These are phyloP conservation scores for Lasioglossum zephyrum DNA, from an alignment of 2,888 invertebrate genomes.

Conservation along the genomic window DNA sequence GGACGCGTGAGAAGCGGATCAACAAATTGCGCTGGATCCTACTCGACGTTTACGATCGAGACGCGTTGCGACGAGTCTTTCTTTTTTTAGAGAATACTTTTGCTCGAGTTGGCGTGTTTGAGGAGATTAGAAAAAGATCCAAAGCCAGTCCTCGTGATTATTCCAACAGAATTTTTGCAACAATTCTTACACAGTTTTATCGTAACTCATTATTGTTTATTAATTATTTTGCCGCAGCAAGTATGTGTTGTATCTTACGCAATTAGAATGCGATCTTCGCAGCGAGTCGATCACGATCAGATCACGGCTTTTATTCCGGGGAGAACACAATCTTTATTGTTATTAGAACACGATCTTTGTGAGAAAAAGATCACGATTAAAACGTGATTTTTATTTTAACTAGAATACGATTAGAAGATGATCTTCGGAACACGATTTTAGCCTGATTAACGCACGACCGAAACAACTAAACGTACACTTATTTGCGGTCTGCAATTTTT, in stretches of 20 bases:
- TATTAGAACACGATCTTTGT: too few relatives aligned
- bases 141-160: not conserved
- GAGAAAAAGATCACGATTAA: too few relatives aligned
- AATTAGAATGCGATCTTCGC: too few relatives aligned
- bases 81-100: not conserved
- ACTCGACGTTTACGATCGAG: not conserved
- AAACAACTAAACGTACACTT: not conserved
- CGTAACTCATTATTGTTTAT: too few relatives aligned
- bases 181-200: too few relatives aligned
- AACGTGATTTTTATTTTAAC: too few relatives aligned
- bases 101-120: not conserved
- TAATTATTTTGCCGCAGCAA: too few relatives aligned
- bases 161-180: not conserved
- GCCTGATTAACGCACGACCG: not conserved
- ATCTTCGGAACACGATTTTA: not conserved
- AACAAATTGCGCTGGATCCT: conserved; percentile 3
- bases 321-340: too few relatives aligned
- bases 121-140: not conserved
- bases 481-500: not conserved
- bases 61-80: not conserved
- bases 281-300: too few relatives aligned
- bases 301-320: too few relatives aligned
- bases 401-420: too few relatives aligned
- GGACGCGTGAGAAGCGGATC: conserved; percentile 45
- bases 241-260: too few relatives aligned